phyloP scores from a whole-genome alignment of 35 echinoderm and acorn worm genomes.

The Ophiothrix spiculata region DNA sequence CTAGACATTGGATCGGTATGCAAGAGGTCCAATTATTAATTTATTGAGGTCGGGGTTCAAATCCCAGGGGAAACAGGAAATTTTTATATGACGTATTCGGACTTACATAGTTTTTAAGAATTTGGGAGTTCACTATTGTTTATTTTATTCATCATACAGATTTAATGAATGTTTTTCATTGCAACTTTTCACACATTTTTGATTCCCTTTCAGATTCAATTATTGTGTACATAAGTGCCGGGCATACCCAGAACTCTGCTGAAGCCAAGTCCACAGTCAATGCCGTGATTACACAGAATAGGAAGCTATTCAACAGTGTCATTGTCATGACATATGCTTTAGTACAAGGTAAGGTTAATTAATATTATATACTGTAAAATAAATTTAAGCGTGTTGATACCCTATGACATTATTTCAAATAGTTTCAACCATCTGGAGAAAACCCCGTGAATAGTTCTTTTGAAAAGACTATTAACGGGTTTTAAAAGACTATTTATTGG shows the following conservation, averaged over 20 bases:
- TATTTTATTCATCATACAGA: no score
- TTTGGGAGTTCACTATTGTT: no score
- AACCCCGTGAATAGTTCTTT: not conserved
- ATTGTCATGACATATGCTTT: conserved; percentile 93
- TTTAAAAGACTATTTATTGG: not conserved
- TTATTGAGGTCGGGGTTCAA: no score
- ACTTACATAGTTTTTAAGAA: no score
- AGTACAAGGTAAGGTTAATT: conserved; percentile 62
- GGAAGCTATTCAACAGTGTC: conserved; percentile 66
- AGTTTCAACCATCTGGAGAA: not conserved
- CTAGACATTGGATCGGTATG: no score
- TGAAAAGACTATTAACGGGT: not conserved
- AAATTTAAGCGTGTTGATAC: not conserved
- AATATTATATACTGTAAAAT: not conserved
- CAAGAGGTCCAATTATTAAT: no score
- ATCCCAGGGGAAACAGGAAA: no score
- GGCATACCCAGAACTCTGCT: conserved; percentile 50
- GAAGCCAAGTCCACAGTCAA: conserved; percentile 72
- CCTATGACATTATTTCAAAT: not conserved
- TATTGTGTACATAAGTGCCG: conserved; percentile 91
- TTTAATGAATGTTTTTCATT: not conserved
- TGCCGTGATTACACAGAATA: conserved; percentile 71
- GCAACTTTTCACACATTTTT: not conserved
- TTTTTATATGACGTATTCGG: no score
- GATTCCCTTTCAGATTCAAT: conserved; percentile 58